phyloP scores from a whole-genome alignment of 1,140 invertebrate species.

The Globodera rostochiensis region DNA sequence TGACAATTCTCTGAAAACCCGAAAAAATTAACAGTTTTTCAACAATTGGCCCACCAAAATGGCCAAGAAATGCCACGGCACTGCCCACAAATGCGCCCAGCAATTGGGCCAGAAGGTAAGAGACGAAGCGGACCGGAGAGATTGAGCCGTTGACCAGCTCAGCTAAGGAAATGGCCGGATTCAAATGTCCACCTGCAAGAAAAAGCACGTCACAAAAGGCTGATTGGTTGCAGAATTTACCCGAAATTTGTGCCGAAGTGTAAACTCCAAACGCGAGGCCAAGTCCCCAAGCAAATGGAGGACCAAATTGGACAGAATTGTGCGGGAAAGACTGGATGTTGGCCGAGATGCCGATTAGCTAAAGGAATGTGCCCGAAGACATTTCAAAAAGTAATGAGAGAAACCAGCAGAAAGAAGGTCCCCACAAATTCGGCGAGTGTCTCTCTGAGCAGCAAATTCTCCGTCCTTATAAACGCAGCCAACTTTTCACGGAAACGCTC shows the following conservation, averaged over 20 bases:
- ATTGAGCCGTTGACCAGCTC: constrained; percentile 67
- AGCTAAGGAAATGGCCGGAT: constrained; percentile 71
- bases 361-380: constrained; percentile 5
- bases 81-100: constrained; percentile 71
- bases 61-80: constrained; percentile 68
- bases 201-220: not conserved
- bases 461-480: constrained; percentile 44
- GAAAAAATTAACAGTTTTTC: not conserved
- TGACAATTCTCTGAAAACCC: constrained; percentile 23
- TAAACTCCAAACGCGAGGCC: constrained; percentile 52
- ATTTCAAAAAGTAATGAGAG: constrained; percentile 43
- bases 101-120: constrained; percentile 70
- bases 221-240: constrained; percentile 27
- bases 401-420: constrained; percentile 69
- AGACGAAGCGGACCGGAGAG: constrained; percentile 65
- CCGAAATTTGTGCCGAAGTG: constrained; percentile 46
- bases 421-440: constrained; percentile 69
- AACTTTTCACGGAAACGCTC: constrained; percentile 42
- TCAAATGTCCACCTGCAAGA: constrained; percentile 70
- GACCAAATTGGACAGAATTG: constrained; percentile 7
- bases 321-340: constrained; percentile 49
- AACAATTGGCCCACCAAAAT: constrained; percentile 66
- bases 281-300: constrained; percentile 52
- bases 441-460: constrained; percentile 58
- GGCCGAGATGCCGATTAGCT: constrained; percentile 62